Evolutionary conservation across 2,113 vertebrate species (phyloP).

Genomic region (Strix uralensis): DNA sequence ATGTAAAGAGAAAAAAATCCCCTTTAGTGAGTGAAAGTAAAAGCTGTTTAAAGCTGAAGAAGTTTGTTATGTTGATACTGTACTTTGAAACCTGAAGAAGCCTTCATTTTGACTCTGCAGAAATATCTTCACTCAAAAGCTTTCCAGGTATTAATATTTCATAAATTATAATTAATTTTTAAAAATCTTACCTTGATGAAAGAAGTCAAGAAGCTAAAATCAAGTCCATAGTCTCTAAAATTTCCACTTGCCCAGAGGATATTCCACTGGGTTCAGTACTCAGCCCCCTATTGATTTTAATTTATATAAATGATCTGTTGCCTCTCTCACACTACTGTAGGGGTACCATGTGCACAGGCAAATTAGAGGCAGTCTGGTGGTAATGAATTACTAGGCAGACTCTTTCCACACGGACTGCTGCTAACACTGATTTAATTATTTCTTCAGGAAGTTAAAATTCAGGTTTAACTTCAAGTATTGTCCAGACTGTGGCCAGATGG

Average conservation of each 20-base stretch:
- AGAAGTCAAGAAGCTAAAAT: slow-evolving; percentile 65
- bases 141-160: slow-evolving; percentile 61
- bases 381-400: slow-evolving; percentile 35
- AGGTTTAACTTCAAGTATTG: slow-evolving; percentile 53
- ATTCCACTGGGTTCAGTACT: slow-evolving; percentile 47
- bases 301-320: slow-evolving; percentile 72
- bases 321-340: slow-evolving; percentile 6
- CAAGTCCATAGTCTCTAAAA: slow-evolving; percentile 57
- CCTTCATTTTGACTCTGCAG: slow-evolving; percentile 1
- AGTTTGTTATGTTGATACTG: background rate
- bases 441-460: slow-evolving; percentile 66
- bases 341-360: background rate
- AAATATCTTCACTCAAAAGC: slow-evolving; percentile 49
- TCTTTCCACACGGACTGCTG: slow-evolving; percentile 26
- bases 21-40: background rate
- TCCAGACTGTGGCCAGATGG: slow-evolving; percentile 40
- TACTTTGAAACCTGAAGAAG: background rate
- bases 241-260: slow-evolving; percentile 55
- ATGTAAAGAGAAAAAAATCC: background rate
- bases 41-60: background rate
- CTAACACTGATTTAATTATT: slow-evolving; percentile 70
- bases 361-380: slow-evolving; percentile 40
- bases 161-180: slow-evolving; percentile 74
- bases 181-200: slow-evolving; percentile 66
- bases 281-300: slow-evolving; percentile 62